Conservation (phyloP, 2,888 invertebrate species). For the Sinohyriopsis cumingii region DNA sequence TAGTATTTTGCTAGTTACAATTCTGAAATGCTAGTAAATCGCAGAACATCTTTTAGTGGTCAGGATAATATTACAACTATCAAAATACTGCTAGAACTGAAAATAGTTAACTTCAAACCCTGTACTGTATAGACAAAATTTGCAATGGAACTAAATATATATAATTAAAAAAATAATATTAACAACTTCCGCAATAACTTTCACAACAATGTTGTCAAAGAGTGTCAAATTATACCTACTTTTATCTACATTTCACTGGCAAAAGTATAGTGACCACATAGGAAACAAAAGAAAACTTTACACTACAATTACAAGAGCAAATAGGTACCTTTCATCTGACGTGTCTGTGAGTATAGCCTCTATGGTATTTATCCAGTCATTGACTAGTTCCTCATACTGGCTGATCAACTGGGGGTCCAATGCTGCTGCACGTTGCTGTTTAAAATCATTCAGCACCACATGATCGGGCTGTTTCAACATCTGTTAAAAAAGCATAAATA, state of each 20-base stretch:
- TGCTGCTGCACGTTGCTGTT: slow-evolving; percentile 66
- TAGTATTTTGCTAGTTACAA: no score
- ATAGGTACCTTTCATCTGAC: slow-evolving; percentile 68
- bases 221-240: not conserved
- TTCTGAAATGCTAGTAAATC: no score
- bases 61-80: no score
- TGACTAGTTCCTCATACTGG: slow-evolving; percentile 69
- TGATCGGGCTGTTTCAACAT: slow-evolving; percentile 68
- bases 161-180: no score
- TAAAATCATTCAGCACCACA: slow-evolving; percentile 67
- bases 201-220: not conserved
- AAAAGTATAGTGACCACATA: not conserved
- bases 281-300: no score
- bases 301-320: not conserved
- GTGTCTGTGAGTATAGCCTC: slow-evolving; percentile 67
- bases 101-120: no score
- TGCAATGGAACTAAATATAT: no score
- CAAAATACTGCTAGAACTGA: no score
- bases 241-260: slow-evolving; percentile 1
- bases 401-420: slow-evolving; percentile 62
- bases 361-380: slow-evolving; percentile 70
- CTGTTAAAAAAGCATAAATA: slow-evolving; percentile 34
- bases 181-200: no score
- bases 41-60: no score
- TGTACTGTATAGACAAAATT: no score